Percentiles rank a stretch among this genome's conserved stretches.
phyloP scores from a whole-genome alignment of 2,888 invertebrate species.

The Parascotia fuliginaria region DNA sequence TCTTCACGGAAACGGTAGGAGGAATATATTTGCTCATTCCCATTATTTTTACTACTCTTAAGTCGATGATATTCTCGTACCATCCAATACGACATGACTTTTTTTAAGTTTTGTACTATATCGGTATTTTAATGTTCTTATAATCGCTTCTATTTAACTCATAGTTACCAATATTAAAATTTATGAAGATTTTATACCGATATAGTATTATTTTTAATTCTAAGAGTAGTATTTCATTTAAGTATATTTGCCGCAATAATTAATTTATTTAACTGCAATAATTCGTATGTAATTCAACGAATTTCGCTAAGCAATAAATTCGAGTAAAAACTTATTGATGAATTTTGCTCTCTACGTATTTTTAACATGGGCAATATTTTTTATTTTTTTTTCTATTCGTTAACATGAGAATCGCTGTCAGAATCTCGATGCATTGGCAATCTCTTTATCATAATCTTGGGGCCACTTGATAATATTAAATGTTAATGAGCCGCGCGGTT shows the following conservation, averaged over 20 bases:
- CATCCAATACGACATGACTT: slow-evolving; percentile 80
- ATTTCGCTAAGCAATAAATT: slow-evolving; percentile 78
- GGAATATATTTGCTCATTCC: slow-evolving; percentile 61
- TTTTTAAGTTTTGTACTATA: slow-evolving; percentile 24
- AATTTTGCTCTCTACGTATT: slow-evolving; percentile 51
- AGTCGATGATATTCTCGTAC: slow-evolving; percentile 53
- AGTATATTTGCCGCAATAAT: slow-evolving; percentile 57
- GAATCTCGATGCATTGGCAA: slow-evolving; percentile 50
- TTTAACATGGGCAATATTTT: slow-evolving; percentile 37
- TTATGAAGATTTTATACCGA: slow-evolving; percentile 13
- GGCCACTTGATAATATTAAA: slow-evolving; percentile 63
- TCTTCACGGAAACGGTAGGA: slow-evolving; percentile 39
- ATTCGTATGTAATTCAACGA: slow-evolving; percentile 62
- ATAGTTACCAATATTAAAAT: neutral
- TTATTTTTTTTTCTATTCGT: slow-evolving; percentile 20
- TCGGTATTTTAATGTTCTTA: slow-evolving; percentile 16
- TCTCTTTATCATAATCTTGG: slow-evolving; percentile 68
- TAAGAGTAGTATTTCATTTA: slow-evolving; percentile 41
- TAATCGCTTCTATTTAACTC: neutral
- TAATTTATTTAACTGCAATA: slow-evolving; percentile 54
- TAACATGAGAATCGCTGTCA: slow-evolving; percentile 31
- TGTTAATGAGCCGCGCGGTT: slow-evolving; percentile 48
- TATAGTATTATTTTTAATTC: slow-evolving; percentile 29
- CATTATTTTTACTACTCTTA: slow-evolving; percentile 47
- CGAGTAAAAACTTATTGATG: slow-evolving; percentile 35